These are phyloP conservation scores for Uloborus plumipes DNA, from an alignment of 2,888 invertebrate species.

Conservation along the genomic window DNA sequence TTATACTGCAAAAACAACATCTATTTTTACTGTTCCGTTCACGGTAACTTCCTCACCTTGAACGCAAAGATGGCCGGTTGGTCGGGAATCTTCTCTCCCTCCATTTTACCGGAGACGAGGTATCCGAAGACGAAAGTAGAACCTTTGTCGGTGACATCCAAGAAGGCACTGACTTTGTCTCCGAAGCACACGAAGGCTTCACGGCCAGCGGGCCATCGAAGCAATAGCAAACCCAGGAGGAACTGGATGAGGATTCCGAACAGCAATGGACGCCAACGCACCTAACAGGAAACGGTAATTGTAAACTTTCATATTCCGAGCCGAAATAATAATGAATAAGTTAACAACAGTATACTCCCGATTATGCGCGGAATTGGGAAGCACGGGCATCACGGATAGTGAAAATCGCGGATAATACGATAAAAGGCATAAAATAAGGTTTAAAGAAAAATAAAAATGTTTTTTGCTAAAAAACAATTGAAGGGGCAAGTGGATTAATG, in stretches of 20 bases:
- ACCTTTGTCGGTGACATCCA: slow-evolving; percentile 84
- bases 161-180: slow-evolving; percentile 79
- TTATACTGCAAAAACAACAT: no score
- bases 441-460: no score
- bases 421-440: no score
- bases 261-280: slow-evolving; percentile 72
- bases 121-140: slow-evolving; percentile 86
- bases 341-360: no score
- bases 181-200: slow-evolving; percentile 80
- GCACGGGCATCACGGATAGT: no score
- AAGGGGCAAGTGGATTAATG: no score
- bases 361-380: no score
- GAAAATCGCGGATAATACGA: no score
- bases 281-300: slow-evolving; percentile 43
- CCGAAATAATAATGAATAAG: no score
- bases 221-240: slow-evolving; percentile 72
- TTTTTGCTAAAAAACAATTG: no score
- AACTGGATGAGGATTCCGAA: slow-evolving; percentile 74
- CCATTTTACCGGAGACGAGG: slow-evolving; percentile 66
- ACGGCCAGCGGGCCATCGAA: slow-evolving; percentile 78
- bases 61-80: slow-evolving; percentile 80
- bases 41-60: slow-evolving; percentile 75
- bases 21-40: no score
- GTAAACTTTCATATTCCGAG: no score
- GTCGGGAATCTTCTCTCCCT: slow-evolving; percentile 69